Evolutionary conservation across 2,797 vertebrate genomes (phyloP).

Genomic region (Pangasius sanitwongsei): DNA sequence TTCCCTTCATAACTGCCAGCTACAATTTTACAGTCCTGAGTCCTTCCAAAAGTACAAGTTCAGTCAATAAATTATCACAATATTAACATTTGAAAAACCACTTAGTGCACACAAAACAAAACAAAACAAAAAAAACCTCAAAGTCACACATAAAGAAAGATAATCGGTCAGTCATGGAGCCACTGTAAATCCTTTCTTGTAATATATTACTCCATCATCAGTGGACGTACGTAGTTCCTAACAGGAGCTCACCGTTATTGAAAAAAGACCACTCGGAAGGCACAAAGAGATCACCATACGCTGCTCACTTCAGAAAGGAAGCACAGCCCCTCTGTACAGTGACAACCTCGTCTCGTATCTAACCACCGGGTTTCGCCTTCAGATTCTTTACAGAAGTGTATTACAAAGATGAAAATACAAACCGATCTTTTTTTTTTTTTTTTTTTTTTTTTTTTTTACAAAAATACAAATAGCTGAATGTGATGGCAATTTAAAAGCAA

Average conservation of each 20-base stretch:
- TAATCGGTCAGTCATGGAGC: neutral
- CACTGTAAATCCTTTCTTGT: neutral
- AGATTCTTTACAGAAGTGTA: neutral
- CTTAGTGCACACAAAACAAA: slow-evolving; percentile 18
- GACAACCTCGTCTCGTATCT: slow-evolving; percentile 11
- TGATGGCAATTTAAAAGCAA: slow-evolving; percentile 67
- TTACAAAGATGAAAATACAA: slow-evolving; percentile 47
- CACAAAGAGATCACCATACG: slow-evolving; percentile 67
- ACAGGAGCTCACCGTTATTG: slow-evolving; percentile 52
- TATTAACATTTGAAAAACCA: neutral
- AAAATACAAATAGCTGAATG: slow-evolving; percentile 55
- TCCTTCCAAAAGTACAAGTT: slow-evolving; percentile 26
- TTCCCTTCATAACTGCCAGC: slow-evolving; percentile 36
- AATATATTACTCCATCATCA: neutral
- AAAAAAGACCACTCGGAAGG: slow-evolving; percentile 66
- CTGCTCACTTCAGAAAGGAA: slow-evolving; percentile 52
- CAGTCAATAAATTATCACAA: slow-evolving; percentile 35
- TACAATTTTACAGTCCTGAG: slow-evolving; percentile 31
- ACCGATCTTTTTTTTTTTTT: slow-evolving; percentile 36
- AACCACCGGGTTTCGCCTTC: slow-evolving; percentile 2
- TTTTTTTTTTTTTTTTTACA: slow-evolving; percentile 38
- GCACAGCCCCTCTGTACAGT: slow-evolving; percentile 14
- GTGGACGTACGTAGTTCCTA: neutral
- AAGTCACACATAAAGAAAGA: slow-evolving; percentile 6
- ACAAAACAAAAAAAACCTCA: neutral